phyloP scores from a whole-genome alignment of 2,113 vertebrate species.

The Myrmecobius fasciatus region DNA sequence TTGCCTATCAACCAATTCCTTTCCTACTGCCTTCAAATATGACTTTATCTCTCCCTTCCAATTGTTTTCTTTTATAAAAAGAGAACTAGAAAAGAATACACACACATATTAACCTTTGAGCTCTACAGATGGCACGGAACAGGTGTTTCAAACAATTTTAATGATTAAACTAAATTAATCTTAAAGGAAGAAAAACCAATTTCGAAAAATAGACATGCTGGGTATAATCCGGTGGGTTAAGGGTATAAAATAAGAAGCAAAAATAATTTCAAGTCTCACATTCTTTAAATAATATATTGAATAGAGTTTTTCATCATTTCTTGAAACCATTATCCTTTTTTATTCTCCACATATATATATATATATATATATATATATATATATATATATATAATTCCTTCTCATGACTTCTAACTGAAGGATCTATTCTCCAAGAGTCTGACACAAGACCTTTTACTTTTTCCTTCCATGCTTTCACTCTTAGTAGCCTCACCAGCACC shows the following conservation, averaged over 20 bases:
- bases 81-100: conserved; percentile 58
- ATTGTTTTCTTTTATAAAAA: conserved; percentile 74
- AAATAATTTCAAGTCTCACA: background rate
- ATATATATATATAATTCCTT: too few species aligned
- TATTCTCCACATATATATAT: too few species aligned
- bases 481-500: background rate
- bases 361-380: too few species aligned
- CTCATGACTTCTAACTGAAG: background rate
- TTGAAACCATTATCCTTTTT: background rate
- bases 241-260: conserved; percentile 58
- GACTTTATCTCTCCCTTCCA: background rate
- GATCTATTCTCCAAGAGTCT: background rate
- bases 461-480: background rate
- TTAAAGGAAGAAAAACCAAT: conserved; percentile 67
- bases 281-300: background rate
- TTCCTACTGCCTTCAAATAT: background rate
- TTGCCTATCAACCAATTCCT: background rate
- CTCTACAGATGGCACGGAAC: conserved; percentile 67
- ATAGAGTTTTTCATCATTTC: background rate
- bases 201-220: conserved; percentile 72
- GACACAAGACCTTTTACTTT: background rate
- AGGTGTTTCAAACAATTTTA: conserved; percentile 79
- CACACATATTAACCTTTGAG: conserved; percentile 72
- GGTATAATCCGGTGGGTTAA: conserved; percentile 79
- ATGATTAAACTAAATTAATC: conserved; percentile 79